Percentiles rank a stretch among this genome's conserved stretches.
phyloP scores from a whole-genome alignment of 2,113 vertebrate genomes.

The Grammomys dolichurus region DNA sequence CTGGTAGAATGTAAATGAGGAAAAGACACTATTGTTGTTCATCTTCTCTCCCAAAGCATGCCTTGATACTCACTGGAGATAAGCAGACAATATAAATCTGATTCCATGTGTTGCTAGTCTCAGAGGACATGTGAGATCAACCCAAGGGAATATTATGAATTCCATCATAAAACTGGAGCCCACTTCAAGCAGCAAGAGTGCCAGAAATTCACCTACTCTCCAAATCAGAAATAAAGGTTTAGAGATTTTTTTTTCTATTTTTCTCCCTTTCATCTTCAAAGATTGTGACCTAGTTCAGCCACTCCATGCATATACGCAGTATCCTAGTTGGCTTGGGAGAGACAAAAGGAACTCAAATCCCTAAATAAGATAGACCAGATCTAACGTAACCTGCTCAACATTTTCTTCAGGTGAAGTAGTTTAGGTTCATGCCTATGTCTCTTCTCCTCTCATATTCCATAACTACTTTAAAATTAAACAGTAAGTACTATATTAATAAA shows the following conservation, averaged over 20 bases:
- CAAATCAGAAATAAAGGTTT: neutral
- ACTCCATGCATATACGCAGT: neutral
- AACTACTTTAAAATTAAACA: neutral
- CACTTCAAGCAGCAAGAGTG: neutral
- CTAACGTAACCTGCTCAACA: neutral
- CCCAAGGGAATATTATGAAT: no score
- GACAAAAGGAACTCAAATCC: neutral
- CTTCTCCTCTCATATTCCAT: neutral
- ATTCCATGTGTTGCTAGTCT: neutral
- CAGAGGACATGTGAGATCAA: neutral
- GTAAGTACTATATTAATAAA: neutral
- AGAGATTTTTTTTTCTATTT: neutral
- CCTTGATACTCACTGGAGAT: neutral
- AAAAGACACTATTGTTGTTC: neutral
- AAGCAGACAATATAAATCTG: neutral
- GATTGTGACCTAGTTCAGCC: neutral
- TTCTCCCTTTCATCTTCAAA: neutral
- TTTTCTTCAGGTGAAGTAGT: neutral
- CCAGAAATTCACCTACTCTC: neutral
- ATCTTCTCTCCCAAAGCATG: neutral
- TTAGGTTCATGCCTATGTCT: neutral
- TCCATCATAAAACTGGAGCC: no score
- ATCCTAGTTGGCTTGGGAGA: neutral
- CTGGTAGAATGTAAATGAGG: neutral
- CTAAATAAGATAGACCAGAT: neutral